Conservation (phyloP, 2,888 invertebrate genomes). For the Sturmia bella region DNA sequence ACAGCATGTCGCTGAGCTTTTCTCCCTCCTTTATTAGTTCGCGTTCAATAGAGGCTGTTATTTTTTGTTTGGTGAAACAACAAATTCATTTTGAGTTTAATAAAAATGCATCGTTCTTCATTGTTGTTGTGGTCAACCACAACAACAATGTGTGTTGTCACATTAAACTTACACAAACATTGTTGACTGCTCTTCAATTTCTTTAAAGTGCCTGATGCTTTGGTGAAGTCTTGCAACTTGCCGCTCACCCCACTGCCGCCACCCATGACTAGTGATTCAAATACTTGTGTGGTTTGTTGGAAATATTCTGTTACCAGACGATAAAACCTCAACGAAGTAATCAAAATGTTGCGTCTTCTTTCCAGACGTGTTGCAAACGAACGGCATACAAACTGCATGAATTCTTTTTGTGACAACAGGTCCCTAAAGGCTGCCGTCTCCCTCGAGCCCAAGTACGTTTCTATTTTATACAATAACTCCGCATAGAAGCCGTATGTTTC, state of each 20-base stretch:
- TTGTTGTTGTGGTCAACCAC: slow-evolving; percentile 8
- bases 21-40: slow-evolving; percentile 89
- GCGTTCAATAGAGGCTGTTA: slow-evolving; percentile 86
- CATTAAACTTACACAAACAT: slow-evolving; percentile 83
- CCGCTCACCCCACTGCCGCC: slow-evolving; percentile 80
- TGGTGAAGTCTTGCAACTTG: slow-evolving; percentile 83
- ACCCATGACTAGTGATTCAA: slow-evolving; percentile 86
- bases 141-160: slow-evolving; percentile 15
- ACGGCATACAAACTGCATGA: slow-evolving; percentile 91
- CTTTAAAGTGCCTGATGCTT: slow-evolving; percentile 83
- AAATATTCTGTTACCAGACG: slow-evolving; percentile 89
- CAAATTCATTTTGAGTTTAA: background rate
- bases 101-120: slow-evolving; percentile 11
- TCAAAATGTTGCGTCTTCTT: slow-evolving; percentile 87
- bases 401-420: slow-evolving; percentile 88
- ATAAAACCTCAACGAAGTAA: slow-evolving; percentile 89
- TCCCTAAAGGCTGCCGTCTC: slow-evolving; percentile 83
- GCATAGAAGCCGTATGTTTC: slow-evolving; percentile 91
- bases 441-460: slow-evolving; percentile 83
- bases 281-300: slow-evolving; percentile 86
- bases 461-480: slow-evolving; percentile 88
- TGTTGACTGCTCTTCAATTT: slow-evolving; percentile 85
- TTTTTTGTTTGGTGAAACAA: slow-evolving; percentile 16
- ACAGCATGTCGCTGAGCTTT: slow-evolving; percentile 88
- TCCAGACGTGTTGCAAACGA: slow-evolving; percentile 89